These are phyloP conservation scores for Chlamydotis undulata DNA, from an alignment of 2,113 vertebrate genomes.

Conservation along the genomic window DNA sequence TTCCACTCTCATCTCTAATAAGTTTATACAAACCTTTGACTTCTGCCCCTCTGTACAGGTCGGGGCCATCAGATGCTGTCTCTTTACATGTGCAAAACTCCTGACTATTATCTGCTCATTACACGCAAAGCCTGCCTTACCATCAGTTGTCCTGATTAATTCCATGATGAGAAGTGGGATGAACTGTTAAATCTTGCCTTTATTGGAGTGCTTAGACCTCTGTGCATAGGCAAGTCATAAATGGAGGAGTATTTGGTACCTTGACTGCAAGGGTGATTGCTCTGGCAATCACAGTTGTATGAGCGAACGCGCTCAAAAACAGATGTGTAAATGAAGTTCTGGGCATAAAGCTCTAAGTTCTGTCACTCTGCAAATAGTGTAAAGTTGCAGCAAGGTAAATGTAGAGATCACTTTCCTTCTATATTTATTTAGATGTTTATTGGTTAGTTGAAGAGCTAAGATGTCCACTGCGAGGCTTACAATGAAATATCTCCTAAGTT, in stretches of 20 bases:
- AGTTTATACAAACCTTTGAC: neutral
- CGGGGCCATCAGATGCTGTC: neutral
- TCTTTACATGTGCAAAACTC: neutral
- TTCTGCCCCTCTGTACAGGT: neutral
- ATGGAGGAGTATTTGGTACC: neutral
- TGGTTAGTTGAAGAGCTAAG: neutral
- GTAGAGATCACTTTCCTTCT: neutral
- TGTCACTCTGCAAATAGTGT: neutral
- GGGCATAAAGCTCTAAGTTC: neutral
- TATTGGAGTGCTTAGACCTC: neutral
- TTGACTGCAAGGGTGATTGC: neutral
- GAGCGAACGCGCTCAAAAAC: neutral
- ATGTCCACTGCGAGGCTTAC: neutral
- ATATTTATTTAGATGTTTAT: neutral
- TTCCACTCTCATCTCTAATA: neutral
- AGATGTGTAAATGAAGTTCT: neutral
- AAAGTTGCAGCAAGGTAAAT: neutral
- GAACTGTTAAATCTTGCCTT: neutral
- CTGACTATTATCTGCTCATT: neutral
- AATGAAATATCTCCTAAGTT: neutral
- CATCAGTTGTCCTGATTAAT: neutral
- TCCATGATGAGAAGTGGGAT: neutral
- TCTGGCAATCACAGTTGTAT: neutral
- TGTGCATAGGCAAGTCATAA: neutral
- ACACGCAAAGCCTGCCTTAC: neutral